A percentile compares a stretch with the other conserved stretches of the same genome.
Conservation (phyloP, 2,888 invertebrate species). For the Smittia aterrima region DNA sequence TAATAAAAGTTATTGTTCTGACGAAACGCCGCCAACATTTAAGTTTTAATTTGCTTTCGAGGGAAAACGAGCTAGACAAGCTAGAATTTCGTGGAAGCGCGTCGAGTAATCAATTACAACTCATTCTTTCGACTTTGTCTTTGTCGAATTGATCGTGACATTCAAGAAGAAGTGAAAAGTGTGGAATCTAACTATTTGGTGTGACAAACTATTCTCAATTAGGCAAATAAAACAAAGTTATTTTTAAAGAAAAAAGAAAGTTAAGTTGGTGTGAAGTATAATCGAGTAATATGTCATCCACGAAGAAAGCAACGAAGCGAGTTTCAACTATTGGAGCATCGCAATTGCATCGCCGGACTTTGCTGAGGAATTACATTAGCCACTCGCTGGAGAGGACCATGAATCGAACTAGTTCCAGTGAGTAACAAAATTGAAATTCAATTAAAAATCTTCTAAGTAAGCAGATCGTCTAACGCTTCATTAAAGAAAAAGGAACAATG, state of each 20-base stretch:
- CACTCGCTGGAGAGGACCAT: neutral
- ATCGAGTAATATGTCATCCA: neutral
- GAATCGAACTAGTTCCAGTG: neutral
- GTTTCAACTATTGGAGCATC: too few relatives aligned
- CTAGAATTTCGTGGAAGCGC: neutral
- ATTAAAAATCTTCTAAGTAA: too few relatives aligned
- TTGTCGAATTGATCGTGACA: constrained; percentile 15
- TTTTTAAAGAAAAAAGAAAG: neutral
- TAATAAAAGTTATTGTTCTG: neutral
- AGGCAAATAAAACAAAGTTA: neutral
- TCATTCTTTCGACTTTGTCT: neutral
- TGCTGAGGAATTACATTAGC: neutral
- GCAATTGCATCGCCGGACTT: neutral
- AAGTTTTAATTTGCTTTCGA: neutral
- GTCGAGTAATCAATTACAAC: neutral
- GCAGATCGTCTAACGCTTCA: neutral
- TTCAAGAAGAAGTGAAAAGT: constrained; percentile 5
- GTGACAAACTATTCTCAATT: constrained; percentile 16
- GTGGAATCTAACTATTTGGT: constrained; percentile 24
- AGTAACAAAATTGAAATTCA: neutral
- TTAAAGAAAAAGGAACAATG: neutral
- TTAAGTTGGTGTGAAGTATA: neutral
- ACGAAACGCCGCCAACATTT: neutral
- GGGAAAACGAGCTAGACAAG: neutral
- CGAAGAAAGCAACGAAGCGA: too few relatives aligned